Evolutionary conservation across 2,888 invertebrate genomes (phyloP), one percentile per base, ranked within the genome.

Genomic region (Perdita meconis): DNA sequence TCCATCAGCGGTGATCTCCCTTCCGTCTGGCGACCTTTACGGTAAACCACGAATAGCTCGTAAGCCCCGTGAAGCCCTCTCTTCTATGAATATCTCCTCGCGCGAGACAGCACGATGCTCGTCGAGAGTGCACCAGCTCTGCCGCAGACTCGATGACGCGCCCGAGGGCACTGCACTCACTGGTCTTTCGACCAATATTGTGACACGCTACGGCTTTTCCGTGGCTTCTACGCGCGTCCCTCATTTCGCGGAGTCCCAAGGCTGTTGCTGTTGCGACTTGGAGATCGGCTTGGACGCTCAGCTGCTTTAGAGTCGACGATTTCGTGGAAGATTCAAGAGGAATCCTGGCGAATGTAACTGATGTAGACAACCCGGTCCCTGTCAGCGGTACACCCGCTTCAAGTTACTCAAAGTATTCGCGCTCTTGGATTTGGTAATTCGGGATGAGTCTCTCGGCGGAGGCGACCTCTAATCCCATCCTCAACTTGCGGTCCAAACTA

Each of bases 1-100:
- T 82, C 81, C 78, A 76, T 78, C 78, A 56, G 65, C 64, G 59
- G 40, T 30, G 57, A 66, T 66, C 72, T 69, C 59, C 50, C 65
- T 61, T 75, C 38, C 70, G 55, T 68, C 69, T 64, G 71, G 30
- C 55, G 81, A 83, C 85, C 87, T 89, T 89, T 90, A 90, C 87
- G 89, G 88, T 87, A 86, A 90, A 90, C 89, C 90, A 89, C 90
- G 90, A 92, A 91, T 91, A 91, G 90, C 89, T 78, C 85, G 85
- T 85, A 85, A 87, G 87, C 89, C 90, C 90, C 85, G 80, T 82
- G 88, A 87, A 90, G 83, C 82, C 80, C 77, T 80, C 88, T 85
- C 87, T 87, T 90, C 92, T 91, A 92, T 90, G 91, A 90, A 92
- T 92, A 92, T 90, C 90, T 87, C 86, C 69, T 76, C 71, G 82